Evolutionary conservation across 2,797 vertebrate genomes (phyloP).

Genomic region (Neomorphus geoffroyi): DNA sequence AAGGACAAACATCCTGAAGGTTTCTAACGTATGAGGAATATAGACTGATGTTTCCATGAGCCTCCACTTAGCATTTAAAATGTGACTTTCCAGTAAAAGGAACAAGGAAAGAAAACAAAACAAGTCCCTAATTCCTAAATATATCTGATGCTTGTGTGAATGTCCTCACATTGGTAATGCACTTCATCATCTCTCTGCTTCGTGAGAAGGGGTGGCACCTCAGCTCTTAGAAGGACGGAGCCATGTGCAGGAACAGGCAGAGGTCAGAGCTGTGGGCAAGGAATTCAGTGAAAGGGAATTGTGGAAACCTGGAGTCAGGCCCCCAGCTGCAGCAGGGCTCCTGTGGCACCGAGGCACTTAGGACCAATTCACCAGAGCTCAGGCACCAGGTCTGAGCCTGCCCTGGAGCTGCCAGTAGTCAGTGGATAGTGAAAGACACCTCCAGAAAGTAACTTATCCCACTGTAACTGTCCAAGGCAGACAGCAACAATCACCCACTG

Average conservation of each 20-base stretch:
- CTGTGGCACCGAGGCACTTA: not conserved
- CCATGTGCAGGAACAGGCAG: not conserved
- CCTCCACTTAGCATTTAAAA: not conserved
- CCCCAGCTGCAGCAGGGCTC: not conserved
- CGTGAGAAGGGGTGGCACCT: not conserved
- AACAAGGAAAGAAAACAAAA: not conserved
- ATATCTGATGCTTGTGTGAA: not conserved
- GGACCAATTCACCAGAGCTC: not conserved
- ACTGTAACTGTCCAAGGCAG: not conserved
- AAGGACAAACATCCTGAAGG: not conserved
- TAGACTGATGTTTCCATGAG: not conserved
- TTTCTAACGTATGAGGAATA: not conserved
- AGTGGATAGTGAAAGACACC: not conserved
- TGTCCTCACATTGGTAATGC: not conserved
- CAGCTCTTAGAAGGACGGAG: not conserved
- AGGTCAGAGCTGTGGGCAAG: not conserved
- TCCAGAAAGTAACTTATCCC: not conserved
- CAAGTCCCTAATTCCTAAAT: not conserved
- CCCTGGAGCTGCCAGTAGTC: not conserved
- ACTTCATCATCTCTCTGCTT: not conserved
- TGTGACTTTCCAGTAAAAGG: not conserved
- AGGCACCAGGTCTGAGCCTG: not conserved
- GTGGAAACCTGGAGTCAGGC: not conserved
- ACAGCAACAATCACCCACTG: not conserved
- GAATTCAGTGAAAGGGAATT: not conserved